Evolutionary conservation across 2,113 vertebrate species (phyloP), one percentile per base, ranked within the genome.

Genomic region (Strigops habroptila): DNA sequence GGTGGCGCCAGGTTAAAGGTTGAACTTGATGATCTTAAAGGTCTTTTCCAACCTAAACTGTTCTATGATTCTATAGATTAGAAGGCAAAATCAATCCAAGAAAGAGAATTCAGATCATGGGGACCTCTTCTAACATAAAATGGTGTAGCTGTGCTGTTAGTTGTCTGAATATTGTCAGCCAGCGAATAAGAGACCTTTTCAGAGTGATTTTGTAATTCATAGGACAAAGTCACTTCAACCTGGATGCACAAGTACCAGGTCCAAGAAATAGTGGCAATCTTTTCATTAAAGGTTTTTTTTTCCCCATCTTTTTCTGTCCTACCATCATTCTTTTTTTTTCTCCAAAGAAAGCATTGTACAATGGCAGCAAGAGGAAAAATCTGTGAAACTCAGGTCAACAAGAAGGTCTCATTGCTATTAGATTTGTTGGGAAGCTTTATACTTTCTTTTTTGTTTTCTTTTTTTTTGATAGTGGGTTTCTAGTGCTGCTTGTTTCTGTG

Each of bases 131-230:
- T 90, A 90, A 64, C 23, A 41, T 64, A 62, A 85, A 92, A 57
- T 60, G 84, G 77, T 67, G 21, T 13, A 78, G 43, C 8, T 22
- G 23, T 87, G 53, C 52, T 48, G 15, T 60, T 76, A 91, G 78
- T 77, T 77, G 43, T 87, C 84, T 71, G n/a, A 80, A 10, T 76
- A 78, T 65, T 92, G 73, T 95, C 49, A 75, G 81, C 90, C 68
- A 74, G 39, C 82, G 74, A 89, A 78, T 76, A 90, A 76, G 28
- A 81, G 96, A 71, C 60, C 86, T 88, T 94, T 86, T 64, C 65
- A 82, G 88, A 85, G 73, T 74, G 73, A 52, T 84, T 43, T 82
- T 90, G 63, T 90, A 51, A 88, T 86, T 96, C 64, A 57, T 3
- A 49, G 70, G 48, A 51, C 52, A 89, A 87, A 75, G 60, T 95